Base-by-base conservation (phyloP, 2,888 invertebrate genomes). In the Dromius quadrimaculatus region DNA sequence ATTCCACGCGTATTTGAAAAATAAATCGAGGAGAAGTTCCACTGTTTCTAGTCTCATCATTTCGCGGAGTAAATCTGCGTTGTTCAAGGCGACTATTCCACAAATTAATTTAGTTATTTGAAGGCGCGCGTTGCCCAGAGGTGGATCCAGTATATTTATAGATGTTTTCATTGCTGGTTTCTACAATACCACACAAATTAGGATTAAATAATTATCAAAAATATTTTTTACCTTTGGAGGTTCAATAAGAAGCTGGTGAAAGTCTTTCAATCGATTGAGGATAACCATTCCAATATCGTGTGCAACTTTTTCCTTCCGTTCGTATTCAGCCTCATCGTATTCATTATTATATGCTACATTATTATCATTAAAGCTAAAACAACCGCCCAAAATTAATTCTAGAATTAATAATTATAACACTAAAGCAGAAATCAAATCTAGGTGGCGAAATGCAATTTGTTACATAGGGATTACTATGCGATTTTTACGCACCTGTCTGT, bases 1-100 rank as follows among this genome's bases (percentile, higher is more conserved):
- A 86, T 98, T 97, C 92, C 95, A 92, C 74, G 90, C 88, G 85
- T 92, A 94, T 82, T 88, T 87, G 85, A 96, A 94, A 87, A 95
- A 93, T 83, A 97, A 87, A 82, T 95, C 92, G 87, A 96, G 84
- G 78, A 92, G 85, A 77, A 88, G 84, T 76, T 84, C 84, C 77
- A 88, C 86, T 38, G 88, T 89, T 74, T 87, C 87, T 64, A 80
- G 73, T 5, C 73, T 72, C 69, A 82, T 84, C 79, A 88, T 85
- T 82, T 91, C 90, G 79, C 87, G 85, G 79, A 90, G 87, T 76
- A 96, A 87, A 77, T 89, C 88, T 75, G 87, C 84, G 80, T 90
- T 90, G 79, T 92, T 90, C 63, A 91, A 90, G 73, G 87, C 85
- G 75, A 95, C 85, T 77, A 95, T 85, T 70, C 90, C 89, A 74